Conservation (phyloP, 2,888 invertebrate species). For the Diarsia rubi region DNA sequence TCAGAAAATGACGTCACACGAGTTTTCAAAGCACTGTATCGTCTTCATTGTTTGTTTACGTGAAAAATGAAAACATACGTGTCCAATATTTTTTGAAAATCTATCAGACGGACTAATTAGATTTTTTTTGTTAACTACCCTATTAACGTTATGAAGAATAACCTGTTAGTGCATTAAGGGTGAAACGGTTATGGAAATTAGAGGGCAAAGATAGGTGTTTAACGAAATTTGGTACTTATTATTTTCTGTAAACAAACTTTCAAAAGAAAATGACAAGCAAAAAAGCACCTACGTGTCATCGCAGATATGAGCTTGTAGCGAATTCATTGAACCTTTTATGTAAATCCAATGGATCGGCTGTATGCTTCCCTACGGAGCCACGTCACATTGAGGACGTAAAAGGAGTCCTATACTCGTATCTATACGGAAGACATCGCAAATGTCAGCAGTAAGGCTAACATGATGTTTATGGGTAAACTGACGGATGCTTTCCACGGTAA, state of each 20-base stretch:
- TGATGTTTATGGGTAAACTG: constrained; percentile 48
- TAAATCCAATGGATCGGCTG: constrained; percentile 75
- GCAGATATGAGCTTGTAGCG: constrained; percentile 62
- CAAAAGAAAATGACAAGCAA: constrained; percentile 17
- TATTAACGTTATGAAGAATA: background rate
- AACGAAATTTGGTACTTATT: background rate
- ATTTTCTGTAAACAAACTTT: no score
- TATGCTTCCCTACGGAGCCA: constrained; percentile 66
- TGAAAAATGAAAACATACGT: no score
- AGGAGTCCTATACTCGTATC: constrained; percentile 50
- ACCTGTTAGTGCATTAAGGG: background rate
- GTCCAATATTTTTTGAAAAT: no score
- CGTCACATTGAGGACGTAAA: constrained; percentile 56
- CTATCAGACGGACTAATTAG: no score
- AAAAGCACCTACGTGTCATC: constrained; percentile 51
- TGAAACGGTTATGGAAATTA: background rate
- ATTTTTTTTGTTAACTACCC: no score
- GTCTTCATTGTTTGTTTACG: no score
- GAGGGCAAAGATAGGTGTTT: background rate
- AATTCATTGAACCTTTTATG: constrained; percentile 75
- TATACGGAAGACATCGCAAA: constrained; percentile 45
- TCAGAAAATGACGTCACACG: no score
- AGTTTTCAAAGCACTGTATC: no score
- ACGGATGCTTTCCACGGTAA: constrained; percentile 37
- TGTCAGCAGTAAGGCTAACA: constrained; percentile 52